Evolutionary conservation across 2,888 invertebrate species (phyloP), one percentile per base, ranked within the genome.

Genomic region (Agrilus biguttatus): DNA sequence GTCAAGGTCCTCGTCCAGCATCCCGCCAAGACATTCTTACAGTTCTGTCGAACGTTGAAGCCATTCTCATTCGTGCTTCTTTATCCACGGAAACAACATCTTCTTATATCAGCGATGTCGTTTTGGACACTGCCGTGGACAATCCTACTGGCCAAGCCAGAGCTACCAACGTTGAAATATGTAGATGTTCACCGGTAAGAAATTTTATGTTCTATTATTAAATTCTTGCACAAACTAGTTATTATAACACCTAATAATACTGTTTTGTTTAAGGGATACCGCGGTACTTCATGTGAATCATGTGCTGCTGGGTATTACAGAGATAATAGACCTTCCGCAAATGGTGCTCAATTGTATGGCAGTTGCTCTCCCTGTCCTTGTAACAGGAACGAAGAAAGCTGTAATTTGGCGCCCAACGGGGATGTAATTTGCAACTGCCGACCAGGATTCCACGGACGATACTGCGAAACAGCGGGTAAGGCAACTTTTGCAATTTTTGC

Each of bases 1-100:
- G 67, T 8, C 66, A 66, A 36, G 74, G 74, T 1, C 71, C 74
- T 5, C 66, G 70, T 36, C 65, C 69, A 2, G 78, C 83, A 0
- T 80, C 83, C 1, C 77, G 95, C 23, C 76, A 80, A 43, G 87
- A 92, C 58, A 74, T 98, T 46, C 75, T 98, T 72, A 80, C 76
- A 47, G 87, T 87, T 0, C 69, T 98, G 8, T 78, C 87, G 21
- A 84, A 86, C 55, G 66, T 98, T 10, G 82, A 88, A 53, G 75
- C 82, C 10, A 82, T 92, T 47, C 68, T 90, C 8, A 81, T 96
- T 21, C 75, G 90, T 41, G 93, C 92, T 2, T 82, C 88, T 1
- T 75, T 77, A 37, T 74, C 77, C 0, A 68, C 72, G 40, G 74
- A 83, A 48, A 76, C 78, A 45, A 69, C 73, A 1, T 74, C 79